Evolutionary conservation across 30 jellyfish, hydroid and myxozoan species (phyloP).

Genomic region (Aurelia sp.): DNA sequence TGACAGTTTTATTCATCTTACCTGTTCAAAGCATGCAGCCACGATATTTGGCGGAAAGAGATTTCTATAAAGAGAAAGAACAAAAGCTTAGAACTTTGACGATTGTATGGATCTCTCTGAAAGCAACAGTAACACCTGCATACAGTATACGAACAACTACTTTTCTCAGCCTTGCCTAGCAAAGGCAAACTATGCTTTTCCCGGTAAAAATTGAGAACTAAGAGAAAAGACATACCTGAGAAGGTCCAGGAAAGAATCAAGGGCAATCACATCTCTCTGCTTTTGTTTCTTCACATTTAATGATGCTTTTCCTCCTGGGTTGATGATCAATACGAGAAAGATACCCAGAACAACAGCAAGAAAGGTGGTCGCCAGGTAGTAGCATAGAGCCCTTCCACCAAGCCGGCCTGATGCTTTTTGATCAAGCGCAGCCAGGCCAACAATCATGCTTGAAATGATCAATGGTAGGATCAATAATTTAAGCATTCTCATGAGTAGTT

Average conservation of each 20-base stretch:
- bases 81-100: too few relatives aligned
- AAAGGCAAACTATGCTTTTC: too few relatives aligned
- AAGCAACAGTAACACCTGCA: too few relatives aligned
- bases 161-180: too few relatives aligned
- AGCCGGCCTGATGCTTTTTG: slow-evolving; percentile 92
- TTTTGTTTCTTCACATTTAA: slow-evolving; percentile 27
- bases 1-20: background rate
- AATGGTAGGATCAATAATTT: slow-evolving; percentile 94
- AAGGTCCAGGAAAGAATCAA: slow-evolving; percentile 94
- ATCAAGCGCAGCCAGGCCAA: slow-evolving; percentile 95
- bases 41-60: slow-evolving; percentile 94
- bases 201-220: too few relatives aligned
- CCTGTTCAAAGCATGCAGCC: slow-evolving; percentile 89
- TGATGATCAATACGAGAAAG: slow-evolving; percentile 71
- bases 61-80: slow-evolving; percentile 47
- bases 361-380: slow-evolving; percentile 94
- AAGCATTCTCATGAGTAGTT: slow-evolving; percentile 94
- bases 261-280: slow-evolving; percentile 87
- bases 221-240: slow-evolving; percentile 39
- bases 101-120: too few relatives aligned
- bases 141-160: too few relatives aligned
- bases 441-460: slow-evolving; percentile 88
- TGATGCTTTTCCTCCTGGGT: slow-evolving; percentile 80
- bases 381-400: slow-evolving; percentile 88
- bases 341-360: slow-evolving; percentile 93